Base-by-base conservation (phyloP, 2,888 invertebrate species). In the Hemithea aestivaria region DNA sequence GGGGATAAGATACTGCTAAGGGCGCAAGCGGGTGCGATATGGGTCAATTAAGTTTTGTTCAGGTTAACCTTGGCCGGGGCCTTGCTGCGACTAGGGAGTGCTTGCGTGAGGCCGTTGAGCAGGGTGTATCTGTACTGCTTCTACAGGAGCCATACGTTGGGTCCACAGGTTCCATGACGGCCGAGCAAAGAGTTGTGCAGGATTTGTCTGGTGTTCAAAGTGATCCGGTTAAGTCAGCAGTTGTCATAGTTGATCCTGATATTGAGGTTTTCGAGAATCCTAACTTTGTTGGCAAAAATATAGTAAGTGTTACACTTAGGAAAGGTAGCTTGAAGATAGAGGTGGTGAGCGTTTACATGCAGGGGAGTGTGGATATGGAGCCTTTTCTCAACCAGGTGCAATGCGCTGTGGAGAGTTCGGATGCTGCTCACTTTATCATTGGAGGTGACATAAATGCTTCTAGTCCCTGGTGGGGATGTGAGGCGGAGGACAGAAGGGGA, bases 391-490 rank as follows among this genome's bases (percentile, higher is more conserved):
- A 7, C n/a, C 5, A 11, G 11, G 7, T 26, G 2, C 10, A 9
- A 5, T 10, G 10, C 10, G 25, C 25, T 10, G 25, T 23, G n/a
- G n/a, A n/a, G n/a, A n/a, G n/a, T n/a, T 16, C 16, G 2, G 16
- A 16, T 16, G 16, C 16, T 4, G 16, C 16, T 2, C 2, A 16
- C 5, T 16, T 20, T 2, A 9, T 32, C 1, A 6, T 28, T 7
- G 33, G 7, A 1, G 38, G 38, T 0, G 38, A 33, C 10, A 9
- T 24, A 7, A 38, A 38, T 8, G 38, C 32, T 5, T 7, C n/a
- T 2, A 38, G 32, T 10, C 31, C 10, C 5, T 37, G 37, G 31
- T 37, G 37, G 37, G 37, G 37, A 1, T 24, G 31, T 9, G 10
- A n/a, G 10, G 32, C 1, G n/a, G 38, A 38, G 20, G 38, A 38